These are phyloP conservation scores for Galeopsomyia nigrocyanea DNA, from an alignment of 2,888 invertebrate species.

Conservation along the genomic window DNA sequence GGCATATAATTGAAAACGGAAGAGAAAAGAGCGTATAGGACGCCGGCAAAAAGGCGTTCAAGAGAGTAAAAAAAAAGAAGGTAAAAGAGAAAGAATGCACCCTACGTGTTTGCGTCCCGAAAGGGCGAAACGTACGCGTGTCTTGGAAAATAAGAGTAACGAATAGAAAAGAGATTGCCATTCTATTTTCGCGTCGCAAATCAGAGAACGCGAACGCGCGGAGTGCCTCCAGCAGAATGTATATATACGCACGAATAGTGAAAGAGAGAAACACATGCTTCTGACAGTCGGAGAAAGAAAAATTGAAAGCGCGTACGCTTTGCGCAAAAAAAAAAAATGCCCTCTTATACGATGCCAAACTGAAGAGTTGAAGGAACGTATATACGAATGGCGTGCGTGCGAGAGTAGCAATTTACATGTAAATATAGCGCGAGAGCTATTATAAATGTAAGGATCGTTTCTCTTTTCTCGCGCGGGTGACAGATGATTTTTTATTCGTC, in stretches of 20 bases:
- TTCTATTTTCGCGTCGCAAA: constrained; percentile 47
- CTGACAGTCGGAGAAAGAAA: constrained; percentile 20
- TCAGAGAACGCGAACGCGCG: constrained; percentile 13
- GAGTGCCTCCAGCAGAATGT: neutral
- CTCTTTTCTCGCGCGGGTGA: no score
- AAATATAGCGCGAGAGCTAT: neutral
- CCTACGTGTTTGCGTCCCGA: constrained; percentile 30
- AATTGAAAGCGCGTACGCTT: no score
- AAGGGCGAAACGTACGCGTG: neutral
- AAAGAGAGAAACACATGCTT: constrained; percentile 16
- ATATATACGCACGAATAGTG: constrained; percentile 5
- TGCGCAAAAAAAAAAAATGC: no score
- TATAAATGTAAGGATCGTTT: neutral
- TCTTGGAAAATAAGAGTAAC: constrained; percentile 33
- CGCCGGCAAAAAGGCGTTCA: neutral
- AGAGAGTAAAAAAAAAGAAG: neutral
- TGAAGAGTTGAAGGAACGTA: no score
- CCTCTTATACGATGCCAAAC: no score
- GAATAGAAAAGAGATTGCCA: constrained; percentile 31
- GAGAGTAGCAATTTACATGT: constrained; percentile 18
- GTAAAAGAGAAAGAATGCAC: constrained; percentile 15
- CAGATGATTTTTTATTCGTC: no score
- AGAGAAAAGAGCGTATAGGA: neutral
- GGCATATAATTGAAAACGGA: neutral
- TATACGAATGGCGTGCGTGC: no score